Evolutionary conservation across 1,140 invertebrate species (phyloP).

Genomic region (Sminthurinus signatus): DNA sequence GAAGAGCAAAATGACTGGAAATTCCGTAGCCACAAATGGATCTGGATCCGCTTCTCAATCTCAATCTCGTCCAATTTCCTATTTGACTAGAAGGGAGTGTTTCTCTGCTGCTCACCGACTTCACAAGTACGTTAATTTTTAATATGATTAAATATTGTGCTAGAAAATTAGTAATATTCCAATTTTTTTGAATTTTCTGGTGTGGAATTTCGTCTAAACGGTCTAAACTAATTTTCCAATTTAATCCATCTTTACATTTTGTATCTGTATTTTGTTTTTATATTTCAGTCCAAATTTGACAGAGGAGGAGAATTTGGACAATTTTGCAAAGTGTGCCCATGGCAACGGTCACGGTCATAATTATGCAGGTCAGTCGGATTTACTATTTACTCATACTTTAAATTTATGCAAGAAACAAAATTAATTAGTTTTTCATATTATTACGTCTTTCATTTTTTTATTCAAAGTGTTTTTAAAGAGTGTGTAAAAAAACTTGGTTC

Average conservation of each 20-base stretch:
- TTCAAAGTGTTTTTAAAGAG: background rate
- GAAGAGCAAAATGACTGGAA: no score
- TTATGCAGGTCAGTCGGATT: slow-evolving; percentile 68
- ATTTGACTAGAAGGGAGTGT: no score
- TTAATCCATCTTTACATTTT: background rate
- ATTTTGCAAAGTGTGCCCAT: slow-evolving; percentile 95
- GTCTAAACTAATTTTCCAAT: no score
- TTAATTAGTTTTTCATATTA: no score
- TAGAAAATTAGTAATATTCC: background rate
- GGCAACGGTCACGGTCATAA: slow-evolving; percentile 95
- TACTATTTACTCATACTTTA: background rate
- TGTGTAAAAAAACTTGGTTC: background rate
- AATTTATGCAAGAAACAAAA: background rate
- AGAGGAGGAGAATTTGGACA: slow-evolving; percentile 69
- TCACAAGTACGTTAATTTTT: no score
- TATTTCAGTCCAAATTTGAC: slow-evolving; percentile 59
- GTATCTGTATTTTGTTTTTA: slow-evolving; percentile 37
- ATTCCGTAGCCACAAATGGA: no score
- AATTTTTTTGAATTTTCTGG: background rate
- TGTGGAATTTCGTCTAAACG: background rate
- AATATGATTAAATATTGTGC: no score
- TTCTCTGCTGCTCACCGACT: slow-evolving; percentile 56
- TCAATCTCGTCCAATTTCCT: no score
- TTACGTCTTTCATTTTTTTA: no score
- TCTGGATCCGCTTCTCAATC: no score